Evolutionary conservation across 2,888 invertebrate species (phyloP).

Genomic region (Euzophera pinguis): DNA sequence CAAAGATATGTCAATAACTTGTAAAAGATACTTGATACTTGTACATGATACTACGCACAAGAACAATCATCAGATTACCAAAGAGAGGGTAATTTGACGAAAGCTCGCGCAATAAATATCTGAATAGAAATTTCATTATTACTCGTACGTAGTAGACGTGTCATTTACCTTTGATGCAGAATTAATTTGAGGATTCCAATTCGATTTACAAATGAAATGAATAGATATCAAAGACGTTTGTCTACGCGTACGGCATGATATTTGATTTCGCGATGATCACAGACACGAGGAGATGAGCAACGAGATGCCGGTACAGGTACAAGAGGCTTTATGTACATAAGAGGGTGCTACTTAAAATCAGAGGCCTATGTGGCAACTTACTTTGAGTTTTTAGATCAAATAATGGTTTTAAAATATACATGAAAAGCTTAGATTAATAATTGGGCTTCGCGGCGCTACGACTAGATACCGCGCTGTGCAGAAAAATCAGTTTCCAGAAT

Average conservation of each 20-base stretch:
- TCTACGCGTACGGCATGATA: conserved; percentile 34
- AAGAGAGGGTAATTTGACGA: conserved; percentile 6
- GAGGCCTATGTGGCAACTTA: too few species aligned
- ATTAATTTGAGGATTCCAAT: conserved; percentile 46
- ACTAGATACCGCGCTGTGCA: too few species aligned
- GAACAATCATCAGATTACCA: neutral
- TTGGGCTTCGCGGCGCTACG: too few species aligned
- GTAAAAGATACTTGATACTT: too few species aligned
- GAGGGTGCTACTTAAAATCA: too few species aligned
- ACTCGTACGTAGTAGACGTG: conserved; percentile 18
- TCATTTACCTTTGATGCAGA: conserved; percentile 40
- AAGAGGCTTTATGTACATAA: neutral
- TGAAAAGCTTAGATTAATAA: too few species aligned
- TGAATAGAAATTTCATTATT: conserved; percentile 14
- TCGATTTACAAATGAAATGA: conserved; percentile 44
- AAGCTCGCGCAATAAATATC: conserved; percentile 9
- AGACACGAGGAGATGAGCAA: conserved; percentile 16
- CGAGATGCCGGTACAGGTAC: conserved; percentile 6
- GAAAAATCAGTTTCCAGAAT: too few species aligned
- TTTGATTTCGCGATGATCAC: conserved; percentile 35
- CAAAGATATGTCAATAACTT: too few species aligned
- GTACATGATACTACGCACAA: too few species aligned
- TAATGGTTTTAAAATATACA: too few species aligned
- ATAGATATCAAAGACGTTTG: conserved; percentile 43
- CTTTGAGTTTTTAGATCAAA: too few species aligned